A percentile compares a stretch with the other conserved stretches of the same genome.
Conservation (phyloP, 2,888 invertebrate species). For the Scelioninae gen. 1 region DNA sequence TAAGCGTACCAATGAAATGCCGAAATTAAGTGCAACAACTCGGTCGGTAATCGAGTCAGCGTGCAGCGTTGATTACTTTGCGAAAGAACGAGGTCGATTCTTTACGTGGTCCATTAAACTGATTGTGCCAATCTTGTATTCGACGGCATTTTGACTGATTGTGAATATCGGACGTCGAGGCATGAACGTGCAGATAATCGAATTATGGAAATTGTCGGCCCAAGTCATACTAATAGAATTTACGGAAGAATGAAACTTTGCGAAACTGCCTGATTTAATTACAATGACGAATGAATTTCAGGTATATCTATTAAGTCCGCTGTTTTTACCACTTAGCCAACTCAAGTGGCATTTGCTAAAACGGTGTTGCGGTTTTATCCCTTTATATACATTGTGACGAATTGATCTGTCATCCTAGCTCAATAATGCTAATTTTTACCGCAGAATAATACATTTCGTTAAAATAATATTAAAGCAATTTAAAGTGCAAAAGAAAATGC, state of each 20-base stretch:
- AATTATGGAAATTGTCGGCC: constrained; percentile 73
- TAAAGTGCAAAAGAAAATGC: not conserved
- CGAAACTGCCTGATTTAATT: constrained; percentile 58
- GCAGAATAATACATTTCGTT: constrained; percentile 5
- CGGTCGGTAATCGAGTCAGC: constrained; percentile 11
- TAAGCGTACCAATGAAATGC: not conserved
- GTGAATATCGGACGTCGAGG: constrained; percentile 60
- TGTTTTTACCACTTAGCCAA: constrained; percentile 45
- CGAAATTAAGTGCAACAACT: constrained; percentile 8
- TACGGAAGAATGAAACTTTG: constrained; percentile 61
- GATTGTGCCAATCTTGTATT: constrained; percentile 59
- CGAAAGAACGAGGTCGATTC: constrained; percentile 31
- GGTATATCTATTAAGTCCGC: constrained; percentile 22
- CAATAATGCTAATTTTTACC: constrained; percentile 13
- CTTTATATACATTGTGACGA: constrained; percentile 11
- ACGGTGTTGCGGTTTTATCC: constrained; percentile 34
- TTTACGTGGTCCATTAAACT: constrained; percentile 51
- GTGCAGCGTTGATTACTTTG: constrained; percentile 20
- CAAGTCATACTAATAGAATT: constrained; percentile 72
- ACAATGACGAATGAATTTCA: constrained; percentile 42
- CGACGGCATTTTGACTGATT: constrained; percentile 60
- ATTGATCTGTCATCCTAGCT: constrained; percentile 17
- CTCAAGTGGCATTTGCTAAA: constrained; percentile 53
- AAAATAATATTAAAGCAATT: not conserved
- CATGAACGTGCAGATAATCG: constrained; percentile 66